Conservation (phyloP, 2,113 vertebrate species). For the Oxygymnocypris stewartii region DNA sequence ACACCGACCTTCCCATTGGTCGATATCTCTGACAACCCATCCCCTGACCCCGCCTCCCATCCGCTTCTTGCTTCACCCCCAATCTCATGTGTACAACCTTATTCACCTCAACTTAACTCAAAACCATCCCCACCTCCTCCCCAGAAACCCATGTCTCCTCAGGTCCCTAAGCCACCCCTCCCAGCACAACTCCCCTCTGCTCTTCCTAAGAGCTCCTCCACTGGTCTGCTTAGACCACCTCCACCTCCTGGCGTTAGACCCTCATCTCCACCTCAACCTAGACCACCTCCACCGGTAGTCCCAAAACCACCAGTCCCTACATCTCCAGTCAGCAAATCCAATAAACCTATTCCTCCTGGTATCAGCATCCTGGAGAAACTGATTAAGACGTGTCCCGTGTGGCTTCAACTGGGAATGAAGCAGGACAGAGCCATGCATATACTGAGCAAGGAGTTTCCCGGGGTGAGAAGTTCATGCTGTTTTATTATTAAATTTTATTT, state of each 20-base stretch:
- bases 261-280: constrained; percentile 41
- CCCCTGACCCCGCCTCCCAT: constrained; percentile 20
- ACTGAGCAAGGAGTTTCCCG: constrained; percentile 76
- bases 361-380: constrained; percentile 85
- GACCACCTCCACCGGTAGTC: constrained; percentile 36
- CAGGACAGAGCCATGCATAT: constrained; percentile 69
- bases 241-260: constrained; percentile 14
- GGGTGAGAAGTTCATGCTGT: constrained; percentile 73
- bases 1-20: constrained; percentile 40
- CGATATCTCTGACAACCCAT: constrained; percentile 30
- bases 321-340: constrained; percentile 20
- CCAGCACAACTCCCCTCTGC: constrained; percentile 57
- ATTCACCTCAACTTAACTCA: constrained; percentile 55
- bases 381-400: constrained; percentile 82
- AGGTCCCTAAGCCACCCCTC: constrained; percentile 41
- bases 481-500: background rate
- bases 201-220: constrained; percentile 29
- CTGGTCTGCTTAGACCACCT: constrained; percentile 37
- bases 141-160: constrained; percentile 50
- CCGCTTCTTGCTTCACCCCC: constrained; percentile 20
- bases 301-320: constrained; percentile 38
- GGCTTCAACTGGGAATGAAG: constrained; percentile 82
- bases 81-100: constrained; percentile 27
- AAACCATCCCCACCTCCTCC: background rate
- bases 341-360: constrained; percentile 53